These are phyloP conservation scores for Tupiocoris notatus DNA, from an alignment of 2,888 invertebrate species.

Conservation along the genomic window DNA sequence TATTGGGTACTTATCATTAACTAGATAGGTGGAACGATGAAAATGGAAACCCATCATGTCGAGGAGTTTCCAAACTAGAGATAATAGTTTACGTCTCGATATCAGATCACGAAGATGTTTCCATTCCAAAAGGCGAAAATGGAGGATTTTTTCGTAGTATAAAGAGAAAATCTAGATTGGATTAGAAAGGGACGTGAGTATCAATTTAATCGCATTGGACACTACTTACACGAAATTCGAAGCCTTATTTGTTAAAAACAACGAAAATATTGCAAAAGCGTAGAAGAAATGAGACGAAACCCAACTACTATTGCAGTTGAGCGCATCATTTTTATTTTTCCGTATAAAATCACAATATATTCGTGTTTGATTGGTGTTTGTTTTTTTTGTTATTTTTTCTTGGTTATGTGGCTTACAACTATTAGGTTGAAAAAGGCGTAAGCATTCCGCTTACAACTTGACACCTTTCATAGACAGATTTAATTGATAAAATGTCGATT, in stretches of 20 bases:
- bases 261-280: slow-evolving; percentile 25
- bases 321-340: background rate
- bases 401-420: slow-evolving; percentile 23
- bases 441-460: slow-evolving; percentile 29
- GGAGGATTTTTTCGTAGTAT: background rate
- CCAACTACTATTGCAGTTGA: background rate
- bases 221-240: slow-evolving; percentile 2
- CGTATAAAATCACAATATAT: slow-evolving; percentile 15
- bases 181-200: background rate
- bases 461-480: slow-evolving; percentile 1
- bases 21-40: background rate
- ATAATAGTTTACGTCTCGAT: background rate
- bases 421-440: slow-evolving; percentile 27
- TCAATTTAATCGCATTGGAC: background rate
- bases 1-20: background rate
- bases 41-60: background rate
- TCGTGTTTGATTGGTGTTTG: slow-evolving; percentile 32
- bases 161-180: background rate
- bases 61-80: background rate
- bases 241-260: slow-evolving; percentile 17
- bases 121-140: background rate
- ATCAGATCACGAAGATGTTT: background rate
- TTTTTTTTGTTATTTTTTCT: background rate
- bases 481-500: background rate
- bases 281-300: background rate